These are phyloP conservation scores for Silurus lanzhouensis DNA, from an alignment of 2,797 vertebrate genomes.

Conservation along the genomic window DNA sequence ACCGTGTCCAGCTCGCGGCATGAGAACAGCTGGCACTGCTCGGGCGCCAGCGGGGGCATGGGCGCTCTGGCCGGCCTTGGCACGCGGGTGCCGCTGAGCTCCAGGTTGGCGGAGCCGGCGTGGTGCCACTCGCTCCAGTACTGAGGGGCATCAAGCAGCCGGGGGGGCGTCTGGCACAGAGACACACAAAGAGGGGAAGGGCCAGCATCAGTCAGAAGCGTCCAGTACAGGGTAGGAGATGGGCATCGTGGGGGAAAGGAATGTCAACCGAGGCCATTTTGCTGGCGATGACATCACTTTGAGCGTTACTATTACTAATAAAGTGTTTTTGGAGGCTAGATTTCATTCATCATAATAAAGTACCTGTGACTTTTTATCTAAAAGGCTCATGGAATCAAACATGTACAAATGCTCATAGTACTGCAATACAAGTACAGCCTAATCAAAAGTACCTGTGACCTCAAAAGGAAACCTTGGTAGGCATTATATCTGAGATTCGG, in stretches of 20 bases:
- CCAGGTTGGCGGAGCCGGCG: constrained; percentile 84
- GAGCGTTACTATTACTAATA: neutral
- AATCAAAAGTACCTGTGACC: neutral
- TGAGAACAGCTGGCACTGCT: constrained; percentile 93
- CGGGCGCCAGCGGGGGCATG: constrained; percentile 86
- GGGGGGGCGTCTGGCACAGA: constrained; percentile 63
- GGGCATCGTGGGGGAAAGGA: neutral
- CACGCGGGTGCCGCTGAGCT: constrained; percentile 80
- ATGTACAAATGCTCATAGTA: neutral
- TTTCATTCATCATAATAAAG: neutral
- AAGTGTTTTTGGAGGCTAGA: neutral
- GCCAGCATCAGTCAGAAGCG: constrained; percentile 36
- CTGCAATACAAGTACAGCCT: too few relatives aligned
- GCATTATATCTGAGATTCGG: neutral
- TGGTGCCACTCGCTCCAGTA: constrained; percentile 90
- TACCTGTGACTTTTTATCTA: neutral
- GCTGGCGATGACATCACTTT: neutral
- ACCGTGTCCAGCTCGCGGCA: constrained; percentile 91
- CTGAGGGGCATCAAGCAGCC: constrained; percentile 73
- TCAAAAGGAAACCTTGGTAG: neutral
- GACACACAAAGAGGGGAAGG: constrained; percentile 50
- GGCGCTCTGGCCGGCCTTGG: constrained; percentile 81
- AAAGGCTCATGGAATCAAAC: neutral
- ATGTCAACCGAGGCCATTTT: constrained; percentile 5
- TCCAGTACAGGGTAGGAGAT: constrained; percentile 24